Evolutionary conservation across 2,888 invertebrate species (phyloP), one percentile per base, ranked within the genome.

Genomic region (Drosophila austrosaltans): DNA sequence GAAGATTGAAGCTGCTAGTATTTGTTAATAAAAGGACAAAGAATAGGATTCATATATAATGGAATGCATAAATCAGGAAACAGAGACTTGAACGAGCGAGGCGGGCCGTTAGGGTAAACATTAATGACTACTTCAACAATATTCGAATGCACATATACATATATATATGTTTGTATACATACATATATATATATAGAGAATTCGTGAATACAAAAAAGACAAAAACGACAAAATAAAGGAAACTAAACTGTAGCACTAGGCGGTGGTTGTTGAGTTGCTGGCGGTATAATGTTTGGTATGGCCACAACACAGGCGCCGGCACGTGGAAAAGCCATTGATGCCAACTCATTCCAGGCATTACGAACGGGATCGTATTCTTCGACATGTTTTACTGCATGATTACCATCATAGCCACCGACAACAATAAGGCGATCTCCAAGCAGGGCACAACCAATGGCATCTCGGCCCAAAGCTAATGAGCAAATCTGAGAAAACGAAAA

Each of bases 351-450:
- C 97, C 97, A 97, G 90, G 95, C 95, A 92, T 97, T 96, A 2
- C 94, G 93, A 90, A 95, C 95, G 1, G 98, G 96, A 92, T 98
- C 98, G 91, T 97, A 98, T 72, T 96, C 95, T 90, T 98, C 98
- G 1, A 98, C 98, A 71, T 96, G 95, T 87, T 95, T 96, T 56
- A 98, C 93, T 92, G 97, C 98, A 82, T 96, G 95, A 87, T 96
- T 96, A 30, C 98, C 98, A 93, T 98, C 98, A 92, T 97, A 98
- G 1, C 98, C 98, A 25, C 98, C 98, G 30, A 96, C 95, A 48
- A 96, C 96, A 82, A 96, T 94, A 62, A 97, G 92, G 77, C 94
- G 94, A 91, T 96, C 96, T 16, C 93, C 98, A 10, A 98, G 94
- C 42, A 97, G 93, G 82, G 97, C 97, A 70, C 97, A 96, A 12